phyloP scores from a whole-genome alignment of 2,797 vertebrate species.

The Falco concolor region DNA sequence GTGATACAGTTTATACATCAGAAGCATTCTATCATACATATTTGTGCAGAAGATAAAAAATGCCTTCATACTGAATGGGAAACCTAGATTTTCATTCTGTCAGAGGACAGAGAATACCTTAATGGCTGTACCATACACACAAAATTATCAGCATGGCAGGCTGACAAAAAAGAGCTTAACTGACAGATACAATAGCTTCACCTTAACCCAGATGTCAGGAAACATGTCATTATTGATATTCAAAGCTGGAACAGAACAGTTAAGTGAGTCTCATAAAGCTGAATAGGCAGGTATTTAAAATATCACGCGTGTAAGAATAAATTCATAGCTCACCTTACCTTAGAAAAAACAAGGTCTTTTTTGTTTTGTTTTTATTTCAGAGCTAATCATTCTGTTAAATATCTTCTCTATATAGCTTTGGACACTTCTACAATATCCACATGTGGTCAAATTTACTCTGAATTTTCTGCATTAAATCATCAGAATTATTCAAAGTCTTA shows the following conservation, averaged over 20 bases:
- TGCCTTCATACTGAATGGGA: not conserved
- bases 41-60: not conserved
- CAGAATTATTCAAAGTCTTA: not conserved
- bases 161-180: constrained; percentile 45
- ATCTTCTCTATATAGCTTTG: not conserved
- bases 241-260: constrained; percentile 28
- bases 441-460: not conserved
- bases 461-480: not conserved
- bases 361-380: not conserved
- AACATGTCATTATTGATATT: constrained; percentile 49
- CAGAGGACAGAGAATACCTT: not conserved
- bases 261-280: constrained; percentile 29
- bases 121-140: not conserved
- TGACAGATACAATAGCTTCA: constrained; percentile 37
- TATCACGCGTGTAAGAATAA: not conserved
- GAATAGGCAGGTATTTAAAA: constrained; percentile 38
- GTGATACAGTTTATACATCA: not conserved
- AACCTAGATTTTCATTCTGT: not conserved
- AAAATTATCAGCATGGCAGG: constrained; percentile 13
- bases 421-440: not conserved
- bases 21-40: not conserved
- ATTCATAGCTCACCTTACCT: not conserved
- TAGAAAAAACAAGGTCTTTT: not conserved
- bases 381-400: not conserved
- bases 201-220: constrained; percentile 50